Conservation (phyloP, 2,797 vertebrate species). For the Esox lucius region DNA sequence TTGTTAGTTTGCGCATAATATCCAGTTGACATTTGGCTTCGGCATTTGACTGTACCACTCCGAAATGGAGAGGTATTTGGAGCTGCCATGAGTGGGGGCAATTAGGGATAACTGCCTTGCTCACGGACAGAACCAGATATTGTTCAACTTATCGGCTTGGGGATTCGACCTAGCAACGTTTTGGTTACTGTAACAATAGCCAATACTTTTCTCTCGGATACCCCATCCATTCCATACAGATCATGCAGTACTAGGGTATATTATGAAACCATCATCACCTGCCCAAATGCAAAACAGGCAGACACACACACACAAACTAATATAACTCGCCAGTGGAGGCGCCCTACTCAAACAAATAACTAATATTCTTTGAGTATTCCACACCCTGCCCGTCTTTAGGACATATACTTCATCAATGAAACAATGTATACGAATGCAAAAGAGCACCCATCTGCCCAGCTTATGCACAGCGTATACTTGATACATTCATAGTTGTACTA, state of each 20-base stretch:
- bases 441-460: not conserved
- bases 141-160: too few species aligned
- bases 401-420: not conserved
- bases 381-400: not conserved
- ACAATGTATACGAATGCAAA: not conserved
- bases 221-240: not conserved
- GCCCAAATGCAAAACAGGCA: not conserved
- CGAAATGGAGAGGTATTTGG: too few species aligned
- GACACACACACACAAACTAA: conserved; percentile 34
- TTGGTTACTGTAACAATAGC: not conserved
- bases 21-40: too few species aligned
- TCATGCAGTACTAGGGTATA: not conserved
- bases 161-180: too few species aligned
- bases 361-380: not conserved
- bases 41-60: too few species aligned
- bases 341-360: conserved; percentile 68
- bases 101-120: not conserved
- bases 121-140: too few species aligned
- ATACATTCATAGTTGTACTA: too few species aligned
- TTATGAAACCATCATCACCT: not conserved
- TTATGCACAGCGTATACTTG: too few species aligned
- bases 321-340: conserved; percentile 67
- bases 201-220: not conserved
- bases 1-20: too few species aligned
- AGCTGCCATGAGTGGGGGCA: too few species aligned